Evolutionary conservation across 2,888 invertebrate species (phyloP), one percentile per base, ranked within the genome.

Genomic region (Drosophila ezoana): DNA sequence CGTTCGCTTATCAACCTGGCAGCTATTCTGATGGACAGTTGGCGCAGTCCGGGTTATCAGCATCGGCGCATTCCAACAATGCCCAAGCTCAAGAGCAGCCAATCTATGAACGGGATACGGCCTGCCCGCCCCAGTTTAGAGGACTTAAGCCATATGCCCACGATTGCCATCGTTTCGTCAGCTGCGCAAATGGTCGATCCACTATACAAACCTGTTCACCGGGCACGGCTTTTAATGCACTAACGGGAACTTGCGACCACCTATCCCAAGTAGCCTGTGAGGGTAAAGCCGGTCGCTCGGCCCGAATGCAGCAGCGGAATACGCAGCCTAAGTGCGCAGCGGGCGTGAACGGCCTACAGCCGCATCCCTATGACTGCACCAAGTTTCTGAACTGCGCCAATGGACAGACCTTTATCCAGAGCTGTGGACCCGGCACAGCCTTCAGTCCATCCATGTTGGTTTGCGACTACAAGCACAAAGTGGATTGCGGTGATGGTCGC

Each of bases 111-210:
- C 80, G 81, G 40, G 83, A 85, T 45, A 72, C 81, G 4, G 91
- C 90, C 32, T 94, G 94, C 77, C 93, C 94, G 1, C 54, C 87
- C 1, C 90, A 91, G 45, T 92, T 92, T 16, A 93, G 94, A 0
- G 95, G 95, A 0, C 93, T 93, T 65, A 94, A 94, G 74, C 93
- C 94, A 0, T 95, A 95, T 84, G 93, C 93, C 5, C 91, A 93
- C 1, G 94, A 95, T 59, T 95, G 95, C 73, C 93, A 94, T 70
- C 94, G 94, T 70, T 95, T 94, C 87, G 92, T 95, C n/a, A 95
- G 94, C 85, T 95, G 95, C 79, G 94, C 93, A 93, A 93, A 94
- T 67, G 95, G 95, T 0, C 92, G 94, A 43, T 94, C 95, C 0
- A 92, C 92, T 48, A 93, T 95, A 5, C 94, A 95, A 76, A 94